phyloP scores from a whole-genome alignment of 2,797 vertebrate species.

The Crocodylus rhombifer region DNA sequence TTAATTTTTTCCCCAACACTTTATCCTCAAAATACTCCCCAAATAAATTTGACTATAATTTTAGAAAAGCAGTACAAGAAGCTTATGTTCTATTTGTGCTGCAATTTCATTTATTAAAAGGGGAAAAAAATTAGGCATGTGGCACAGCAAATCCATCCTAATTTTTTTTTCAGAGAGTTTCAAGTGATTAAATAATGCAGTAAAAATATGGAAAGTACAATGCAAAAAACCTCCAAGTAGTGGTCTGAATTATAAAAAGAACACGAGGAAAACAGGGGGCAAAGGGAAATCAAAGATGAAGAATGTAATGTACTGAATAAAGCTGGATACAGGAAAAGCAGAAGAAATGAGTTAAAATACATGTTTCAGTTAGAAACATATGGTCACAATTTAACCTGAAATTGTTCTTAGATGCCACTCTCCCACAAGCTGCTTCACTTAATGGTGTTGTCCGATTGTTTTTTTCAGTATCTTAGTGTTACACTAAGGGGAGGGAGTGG shows the following conservation, averaged over 20 bases:
- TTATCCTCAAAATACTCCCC: not conserved
- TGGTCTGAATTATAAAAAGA: not conserved
- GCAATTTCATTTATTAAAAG: slow-evolving; percentile 35
- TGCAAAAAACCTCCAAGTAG: not conserved
- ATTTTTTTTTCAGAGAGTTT: not conserved
- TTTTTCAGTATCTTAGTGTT: not conserved
- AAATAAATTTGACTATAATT: not conserved
- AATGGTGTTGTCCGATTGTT: not conserved
- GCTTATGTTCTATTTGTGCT: not conserved
- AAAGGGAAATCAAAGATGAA: not conserved
- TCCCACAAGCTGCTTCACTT: not conserved
- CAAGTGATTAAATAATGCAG: slow-evolving; percentile 2
- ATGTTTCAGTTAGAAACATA: slow-evolving; percentile 8
- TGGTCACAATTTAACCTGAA: not conserved
- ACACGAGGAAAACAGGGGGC: not conserved
- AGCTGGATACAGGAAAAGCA: not conserved
- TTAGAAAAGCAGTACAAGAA: not conserved
- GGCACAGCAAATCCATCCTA: not conserved
- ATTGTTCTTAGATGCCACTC: slow-evolving; percentile 9
- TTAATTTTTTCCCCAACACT: not conserved
- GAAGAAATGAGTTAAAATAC: not conserved
- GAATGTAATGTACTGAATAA: not conserved
- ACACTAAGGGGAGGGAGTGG: no score
- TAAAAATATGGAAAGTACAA: not conserved
- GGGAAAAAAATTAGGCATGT: not conserved